phyloP scores from a whole-genome alignment of 2,888 invertebrate genomes.

The Drosophila incognita region DNA sequence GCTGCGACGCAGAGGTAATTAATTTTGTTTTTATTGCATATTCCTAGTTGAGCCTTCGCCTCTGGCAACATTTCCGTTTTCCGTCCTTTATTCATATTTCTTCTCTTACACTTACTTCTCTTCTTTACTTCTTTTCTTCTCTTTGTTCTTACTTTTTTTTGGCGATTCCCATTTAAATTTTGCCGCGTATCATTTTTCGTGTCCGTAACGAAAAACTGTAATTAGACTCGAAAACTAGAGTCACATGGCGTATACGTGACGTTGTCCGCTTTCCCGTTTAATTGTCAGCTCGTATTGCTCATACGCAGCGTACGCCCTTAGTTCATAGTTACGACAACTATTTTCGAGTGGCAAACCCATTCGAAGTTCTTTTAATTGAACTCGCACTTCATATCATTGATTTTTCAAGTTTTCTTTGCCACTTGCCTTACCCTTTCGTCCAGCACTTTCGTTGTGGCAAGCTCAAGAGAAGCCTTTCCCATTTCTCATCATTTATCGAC shows the following conservation, averaged over 20 bases:
- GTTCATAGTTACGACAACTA: conserved; percentile 14
- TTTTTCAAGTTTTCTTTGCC: conserved; percentile 24
- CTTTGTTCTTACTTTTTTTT: neutral
- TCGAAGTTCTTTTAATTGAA: conserved; percentile 30
- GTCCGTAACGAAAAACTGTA: conserved; percentile 66
- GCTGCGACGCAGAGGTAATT: conserved; percentile 59
- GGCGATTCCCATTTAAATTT: conserved; percentile 29
- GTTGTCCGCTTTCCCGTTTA: conserved; percentile 52
- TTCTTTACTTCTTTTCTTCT: conserved; percentile 7
- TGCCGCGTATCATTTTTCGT: conserved; percentile 60
- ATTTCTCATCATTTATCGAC: neutral
- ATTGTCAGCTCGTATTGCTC: conserved; percentile 56
- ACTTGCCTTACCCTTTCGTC: neutral
- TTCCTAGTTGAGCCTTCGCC: conserved; percentile 41
- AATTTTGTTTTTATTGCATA: conserved; percentile 76
- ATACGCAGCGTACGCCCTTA: conserved; percentile 48
- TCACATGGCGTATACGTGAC: conserved; percentile 79
- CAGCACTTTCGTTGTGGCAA: neutral
- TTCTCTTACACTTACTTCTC: neutral
- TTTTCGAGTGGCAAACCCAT: conserved; percentile 8
- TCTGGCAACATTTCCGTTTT: conserved; percentile 26
- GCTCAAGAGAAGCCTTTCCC: neutral
- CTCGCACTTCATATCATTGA: conserved; percentile 9
- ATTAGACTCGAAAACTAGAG: conserved; percentile 78
- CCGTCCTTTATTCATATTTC: conserved; percentile 48